Conservation (phyloP, 2,113 vertebrate species). For the Zingel zingel region DNA sequence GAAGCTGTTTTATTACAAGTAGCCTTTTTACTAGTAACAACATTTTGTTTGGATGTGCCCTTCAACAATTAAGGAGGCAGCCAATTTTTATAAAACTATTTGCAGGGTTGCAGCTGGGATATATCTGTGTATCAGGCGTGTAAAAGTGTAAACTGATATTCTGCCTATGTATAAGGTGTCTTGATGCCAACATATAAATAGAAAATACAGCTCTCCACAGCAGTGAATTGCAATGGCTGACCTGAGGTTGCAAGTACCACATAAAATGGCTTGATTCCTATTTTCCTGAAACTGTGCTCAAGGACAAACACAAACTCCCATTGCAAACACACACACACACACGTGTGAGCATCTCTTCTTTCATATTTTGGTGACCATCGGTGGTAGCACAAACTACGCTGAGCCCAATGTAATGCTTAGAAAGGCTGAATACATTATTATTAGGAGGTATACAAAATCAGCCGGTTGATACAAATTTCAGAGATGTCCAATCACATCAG, state of each 20-base stretch:
- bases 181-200: constrained; percentile 66
- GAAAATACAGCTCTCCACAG: constrained; percentile 38
- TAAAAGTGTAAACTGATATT: constrained; percentile 59
- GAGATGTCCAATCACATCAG: no score
- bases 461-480: no score
- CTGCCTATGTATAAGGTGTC: constrained; percentile 54
- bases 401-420: background rate
- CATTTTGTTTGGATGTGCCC: background rate
- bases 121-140: constrained; percentile 26
- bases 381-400: background rate
- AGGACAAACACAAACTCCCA: background rate
- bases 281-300: background rate
- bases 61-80: constrained; percentile 10
- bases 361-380: background rate
- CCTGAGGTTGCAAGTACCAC: background rate
- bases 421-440: background rate
- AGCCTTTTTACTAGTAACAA: background rate
- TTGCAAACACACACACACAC: background rate
- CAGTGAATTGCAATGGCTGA: constrained; percentile 28
- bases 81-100: constrained; percentile 45
- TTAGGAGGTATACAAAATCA: background rate
- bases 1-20: background rate
- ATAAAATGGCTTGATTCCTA: constrained; percentile 1
- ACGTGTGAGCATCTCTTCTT: background rate
- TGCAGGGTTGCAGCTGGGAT: constrained; percentile 46